Conservation (phyloP, 2,113 vertebrate genomes). For the Andinoacara biseriatus region DNA sequence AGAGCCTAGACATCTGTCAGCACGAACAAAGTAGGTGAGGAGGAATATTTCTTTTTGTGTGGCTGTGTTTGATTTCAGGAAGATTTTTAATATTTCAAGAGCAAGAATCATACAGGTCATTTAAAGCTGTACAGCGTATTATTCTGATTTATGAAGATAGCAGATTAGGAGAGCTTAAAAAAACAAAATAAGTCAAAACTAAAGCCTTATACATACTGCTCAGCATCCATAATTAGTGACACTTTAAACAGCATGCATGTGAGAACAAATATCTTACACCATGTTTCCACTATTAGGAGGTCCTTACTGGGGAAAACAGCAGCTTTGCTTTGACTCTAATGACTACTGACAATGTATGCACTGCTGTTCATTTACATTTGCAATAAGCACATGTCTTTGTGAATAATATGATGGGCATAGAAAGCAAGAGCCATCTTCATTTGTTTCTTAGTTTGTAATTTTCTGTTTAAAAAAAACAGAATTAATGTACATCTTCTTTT, state of each 20-base stretch:
- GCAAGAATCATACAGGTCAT: neutral
- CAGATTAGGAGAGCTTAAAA: neutral
- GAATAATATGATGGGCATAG: neutral
- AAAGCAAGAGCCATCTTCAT: neutral
- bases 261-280: neutral
- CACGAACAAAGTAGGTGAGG: neutral
- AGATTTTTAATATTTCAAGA: neutral
- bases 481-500: neutral
- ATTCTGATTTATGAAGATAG: neutral
- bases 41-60: neutral
- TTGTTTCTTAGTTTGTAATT: neutral
- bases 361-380: neutral
- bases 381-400: neutral
- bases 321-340: neutral
- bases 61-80: neutral
- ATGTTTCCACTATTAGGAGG: neutral
- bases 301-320: neutral
- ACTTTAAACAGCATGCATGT: neutral
- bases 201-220: neutral
- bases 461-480: neutral
- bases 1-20: slow-evolving; percentile 5
- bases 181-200: neutral
- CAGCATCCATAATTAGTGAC: neutral
- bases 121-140: neutral
- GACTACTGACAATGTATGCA: neutral